These are phyloP conservation scores for Lepidocyrtinus sp. DNA, from an alignment of 2,888 invertebrate genomes.

Conservation along the genomic window DNA sequence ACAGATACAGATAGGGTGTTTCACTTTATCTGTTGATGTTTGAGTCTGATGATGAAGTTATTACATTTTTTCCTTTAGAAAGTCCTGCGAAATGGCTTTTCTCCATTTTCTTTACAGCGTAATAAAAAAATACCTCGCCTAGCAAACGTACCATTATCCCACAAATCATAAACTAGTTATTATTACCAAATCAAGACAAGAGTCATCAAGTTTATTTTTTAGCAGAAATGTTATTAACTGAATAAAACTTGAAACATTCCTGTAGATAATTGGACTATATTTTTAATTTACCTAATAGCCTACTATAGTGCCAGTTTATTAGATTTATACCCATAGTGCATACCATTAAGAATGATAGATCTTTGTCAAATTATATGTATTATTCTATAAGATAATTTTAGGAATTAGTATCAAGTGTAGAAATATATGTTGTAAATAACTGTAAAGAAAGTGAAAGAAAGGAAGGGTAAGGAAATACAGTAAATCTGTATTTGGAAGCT, in stretches of 20 bases:
- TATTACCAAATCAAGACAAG: too few relatives aligned
- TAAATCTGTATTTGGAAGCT: neutral
- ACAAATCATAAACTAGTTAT: too few relatives aligned
- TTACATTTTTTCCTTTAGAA: neutral
- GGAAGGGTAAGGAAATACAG: neutral
- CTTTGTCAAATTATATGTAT: neutral
- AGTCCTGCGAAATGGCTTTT: neutral
- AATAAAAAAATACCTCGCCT: neutral
- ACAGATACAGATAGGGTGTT: conserved; percentile 9
- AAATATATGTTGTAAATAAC: neutral
- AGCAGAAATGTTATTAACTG: neutral
- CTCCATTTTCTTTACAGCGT: neutral
- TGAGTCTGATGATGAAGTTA: conserved; percentile 39
- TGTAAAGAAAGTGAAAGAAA: neutral
- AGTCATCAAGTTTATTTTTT: neutral
- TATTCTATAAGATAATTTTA: neutral
- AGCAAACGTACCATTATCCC: neutral
- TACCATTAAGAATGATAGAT: too few relatives aligned
- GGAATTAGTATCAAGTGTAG: neutral
- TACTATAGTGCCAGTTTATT: too few relatives aligned
- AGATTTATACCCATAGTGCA: too few relatives aligned
- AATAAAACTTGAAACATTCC: conserved; percentile 21
- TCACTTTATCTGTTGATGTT: conserved; percentile 33
- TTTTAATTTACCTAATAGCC: neutral
- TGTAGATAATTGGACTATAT: neutral